These are phyloP conservation scores for Heliconius sara DNA, from an alignment of 2,888 invertebrate species.

Conservation along the genomic window DNA sequence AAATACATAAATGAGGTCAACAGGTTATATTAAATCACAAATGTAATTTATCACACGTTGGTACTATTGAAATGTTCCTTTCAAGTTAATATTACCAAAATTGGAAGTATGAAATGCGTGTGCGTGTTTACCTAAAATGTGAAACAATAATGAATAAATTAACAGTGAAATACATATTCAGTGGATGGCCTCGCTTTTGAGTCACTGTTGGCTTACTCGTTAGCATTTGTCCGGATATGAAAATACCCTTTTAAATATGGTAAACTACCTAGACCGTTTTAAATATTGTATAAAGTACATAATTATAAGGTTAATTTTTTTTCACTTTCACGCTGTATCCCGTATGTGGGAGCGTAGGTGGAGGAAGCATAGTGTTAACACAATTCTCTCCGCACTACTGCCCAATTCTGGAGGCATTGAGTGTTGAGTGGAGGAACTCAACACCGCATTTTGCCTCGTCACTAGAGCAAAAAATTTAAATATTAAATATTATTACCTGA, in stretches of 20 bases:
- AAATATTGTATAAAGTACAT: too few relatives aligned
- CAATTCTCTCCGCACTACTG: too few relatives aligned
- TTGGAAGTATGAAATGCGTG: slow-evolving; percentile 29
- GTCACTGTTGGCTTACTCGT: slow-evolving; percentile 23
- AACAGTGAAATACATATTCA: slow-evolving; percentile 40
- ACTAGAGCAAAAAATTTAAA: too few relatives aligned
- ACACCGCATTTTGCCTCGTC: too few relatives aligned
- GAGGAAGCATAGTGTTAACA: too few relatives aligned
- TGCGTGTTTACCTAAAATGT: slow-evolving; percentile 40
- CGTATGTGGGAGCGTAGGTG: too few relatives aligned
- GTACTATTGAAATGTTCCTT: slow-evolving; percentile 27
- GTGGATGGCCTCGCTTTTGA: slow-evolving; percentile 29
- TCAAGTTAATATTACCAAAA: slow-evolving; percentile 41
- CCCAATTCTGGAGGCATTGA: too few relatives aligned
- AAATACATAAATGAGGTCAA: not conserved
- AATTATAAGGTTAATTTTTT: too few relatives aligned
- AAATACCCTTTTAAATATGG: slow-evolving; percentile 15
- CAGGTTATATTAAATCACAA: not conserved
- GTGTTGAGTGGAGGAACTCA: too few relatives aligned
- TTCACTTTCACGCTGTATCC: too few relatives aligned
- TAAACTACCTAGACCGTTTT: not conserved
- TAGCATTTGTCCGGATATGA: slow-evolving; percentile 20
- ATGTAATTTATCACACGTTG: not conserved
- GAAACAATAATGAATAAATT: slow-evolving; percentile 42
- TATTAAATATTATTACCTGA: too few relatives aligned